phyloP scores from a whole-genome alignment of 2,888 invertebrate genomes.

The Drosophila aldrichi region DNA sequence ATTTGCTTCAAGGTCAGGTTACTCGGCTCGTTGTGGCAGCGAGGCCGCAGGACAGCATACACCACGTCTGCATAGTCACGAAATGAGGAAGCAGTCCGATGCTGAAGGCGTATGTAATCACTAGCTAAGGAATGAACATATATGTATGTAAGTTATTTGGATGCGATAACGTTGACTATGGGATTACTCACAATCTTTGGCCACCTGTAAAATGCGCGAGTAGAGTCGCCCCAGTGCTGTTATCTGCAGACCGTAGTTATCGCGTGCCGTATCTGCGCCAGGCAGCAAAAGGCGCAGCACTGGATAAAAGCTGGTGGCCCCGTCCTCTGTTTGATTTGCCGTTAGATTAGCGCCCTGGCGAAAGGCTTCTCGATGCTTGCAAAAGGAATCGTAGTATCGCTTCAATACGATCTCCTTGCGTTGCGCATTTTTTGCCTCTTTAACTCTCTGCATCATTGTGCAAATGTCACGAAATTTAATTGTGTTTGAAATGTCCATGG shows the following conservation, averaged over 20 bases:
- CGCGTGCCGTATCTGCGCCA: conserved; percentile 91
- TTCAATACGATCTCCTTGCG: conserved; percentile 76
- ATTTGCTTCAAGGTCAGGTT: conserved; percentile 89
- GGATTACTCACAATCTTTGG: conserved; percentile 87
- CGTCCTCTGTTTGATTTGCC: conserved; percentile 59
- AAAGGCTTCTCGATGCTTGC: conserved; percentile 74
- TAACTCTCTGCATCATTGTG: conserved; percentile 78
- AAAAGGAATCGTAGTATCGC: conserved; percentile 81
- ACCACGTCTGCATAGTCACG: conserved; percentile 94
- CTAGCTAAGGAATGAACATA: conserved; percentile 74
- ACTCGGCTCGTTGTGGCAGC: conserved; percentile 85
- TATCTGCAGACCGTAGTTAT: conserved; percentile 94
- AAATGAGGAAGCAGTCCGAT: conserved; percentile 61
- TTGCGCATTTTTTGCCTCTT: conserved; percentile 56
- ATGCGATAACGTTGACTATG: neutral
- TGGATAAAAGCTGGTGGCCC: conserved; percentile 88
- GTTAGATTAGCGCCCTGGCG: conserved; percentile 49
- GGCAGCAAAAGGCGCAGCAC: conserved; percentile 93
- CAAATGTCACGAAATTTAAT: conserved; percentile 83
- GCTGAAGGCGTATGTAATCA: conserved; percentile 83
- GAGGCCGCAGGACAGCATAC: conserved; percentile 89
- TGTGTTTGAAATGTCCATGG: conserved; percentile 75
- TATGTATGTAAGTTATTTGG: neutral
- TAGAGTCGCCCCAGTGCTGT: conserved; percentile 89
- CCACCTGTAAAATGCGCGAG: conserved; percentile 91